These are phyloP conservation scores for Chalcis sispes DNA, from an alignment of 2,888 invertebrate genomes.

Conservation along the genomic window DNA sequence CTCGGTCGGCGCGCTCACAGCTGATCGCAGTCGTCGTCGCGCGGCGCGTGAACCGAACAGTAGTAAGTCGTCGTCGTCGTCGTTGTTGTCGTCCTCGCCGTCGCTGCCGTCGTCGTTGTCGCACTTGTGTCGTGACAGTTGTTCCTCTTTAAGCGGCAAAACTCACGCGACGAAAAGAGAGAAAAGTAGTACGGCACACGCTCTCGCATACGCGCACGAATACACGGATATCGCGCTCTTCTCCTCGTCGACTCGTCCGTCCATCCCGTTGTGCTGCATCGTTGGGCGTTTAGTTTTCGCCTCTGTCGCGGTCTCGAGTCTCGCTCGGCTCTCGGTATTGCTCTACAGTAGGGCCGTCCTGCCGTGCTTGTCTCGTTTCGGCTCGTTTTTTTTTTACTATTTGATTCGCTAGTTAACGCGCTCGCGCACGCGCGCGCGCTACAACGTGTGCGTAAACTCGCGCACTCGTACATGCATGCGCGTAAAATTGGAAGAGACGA, in stretches of 20 bases:
- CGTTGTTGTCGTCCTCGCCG: background rate
- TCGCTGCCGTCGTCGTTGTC: background rate
- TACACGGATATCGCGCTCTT: too few species aligned
- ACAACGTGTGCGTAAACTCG: background rate
- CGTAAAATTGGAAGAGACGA: too few species aligned
- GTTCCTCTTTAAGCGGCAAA: too few species aligned
- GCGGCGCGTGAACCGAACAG: slow-evolving; percentile 28
- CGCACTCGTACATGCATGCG: background rate
- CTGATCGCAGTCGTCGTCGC: slow-evolving; percentile 47
- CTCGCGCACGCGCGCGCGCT: background rate
- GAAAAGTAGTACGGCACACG: too few species aligned
- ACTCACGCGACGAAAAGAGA: too few species aligned
- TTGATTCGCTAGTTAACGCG: background rate
- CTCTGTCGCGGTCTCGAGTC: too few species aligned
- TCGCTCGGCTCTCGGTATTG: background rate
- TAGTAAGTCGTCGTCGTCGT: background rate
- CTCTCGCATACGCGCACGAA: too few species aligned
- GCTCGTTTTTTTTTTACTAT: too few species aligned
- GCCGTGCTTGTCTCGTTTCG: too few species aligned
- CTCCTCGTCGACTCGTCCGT: background rate
- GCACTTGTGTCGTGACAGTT: too few species aligned
- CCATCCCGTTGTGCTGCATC: too few species aligned
- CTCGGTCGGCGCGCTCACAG: slow-evolving; percentile 17
- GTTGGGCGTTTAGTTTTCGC: too few species aligned
- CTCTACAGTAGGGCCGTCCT: background rate